These are phyloP conservation scores for Beris chalybata DNA, from an alignment of 2,888 invertebrate genomes.

Conservation along the genomic window DNA sequence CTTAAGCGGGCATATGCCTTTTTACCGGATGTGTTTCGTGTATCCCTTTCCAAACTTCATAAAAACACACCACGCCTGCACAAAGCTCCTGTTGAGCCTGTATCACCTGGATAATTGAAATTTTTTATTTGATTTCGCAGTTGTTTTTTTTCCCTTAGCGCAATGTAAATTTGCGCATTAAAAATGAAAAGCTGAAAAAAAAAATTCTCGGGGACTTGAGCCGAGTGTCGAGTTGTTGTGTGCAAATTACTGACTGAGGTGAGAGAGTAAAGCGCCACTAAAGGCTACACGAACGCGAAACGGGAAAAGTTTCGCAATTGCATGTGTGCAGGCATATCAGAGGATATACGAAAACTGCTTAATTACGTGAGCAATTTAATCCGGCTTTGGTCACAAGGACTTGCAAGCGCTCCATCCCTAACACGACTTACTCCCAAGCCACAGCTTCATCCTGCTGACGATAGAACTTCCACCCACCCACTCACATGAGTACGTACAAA, in stretches of 20 bases:
- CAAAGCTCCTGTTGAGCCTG: too few species aligned
- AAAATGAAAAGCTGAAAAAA: too few species aligned
- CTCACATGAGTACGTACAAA: neutral
- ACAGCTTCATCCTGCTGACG: too few species aligned
- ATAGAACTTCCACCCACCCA: neutral
- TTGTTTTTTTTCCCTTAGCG: too few species aligned
- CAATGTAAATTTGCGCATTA: too few species aligned
- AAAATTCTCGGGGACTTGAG: neutral
- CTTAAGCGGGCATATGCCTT: too few species aligned
- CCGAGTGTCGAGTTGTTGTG: conserved; percentile 21
- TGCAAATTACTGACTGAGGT: conserved; percentile 29
- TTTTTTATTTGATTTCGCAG: too few species aligned
- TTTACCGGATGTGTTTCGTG: too few species aligned
- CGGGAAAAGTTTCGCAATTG: conserved; percentile 24
- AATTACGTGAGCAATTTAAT: conserved; percentile 34
- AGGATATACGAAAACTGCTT: conserved; percentile 31
- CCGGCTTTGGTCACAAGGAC: conserved; percentile 37
- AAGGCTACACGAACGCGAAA: conserved; percentile 28
- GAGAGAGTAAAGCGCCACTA: conserved; percentile 18
- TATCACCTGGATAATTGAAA: too few species aligned
- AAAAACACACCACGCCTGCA: too few species aligned
- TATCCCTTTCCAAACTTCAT: too few species aligned
- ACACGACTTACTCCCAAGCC: too few species aligned
- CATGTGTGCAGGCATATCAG: conserved; percentile 31
- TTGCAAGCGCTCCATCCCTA: conserved; percentile 20